Conservation (phyloP, 1,140 invertebrate species). For the Leucophenga varia region DNA sequence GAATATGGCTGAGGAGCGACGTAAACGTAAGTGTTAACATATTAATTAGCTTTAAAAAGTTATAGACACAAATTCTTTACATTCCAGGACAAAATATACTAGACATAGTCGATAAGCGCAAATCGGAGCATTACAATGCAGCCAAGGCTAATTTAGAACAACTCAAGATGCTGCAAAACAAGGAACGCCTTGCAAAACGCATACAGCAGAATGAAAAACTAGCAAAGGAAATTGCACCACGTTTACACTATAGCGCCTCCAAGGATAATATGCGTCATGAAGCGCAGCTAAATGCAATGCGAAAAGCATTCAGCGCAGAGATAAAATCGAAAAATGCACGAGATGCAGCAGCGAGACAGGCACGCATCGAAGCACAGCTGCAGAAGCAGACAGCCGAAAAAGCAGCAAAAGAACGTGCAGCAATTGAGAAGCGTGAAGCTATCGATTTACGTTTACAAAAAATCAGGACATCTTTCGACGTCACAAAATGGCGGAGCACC, state of each 20-base stretch:
- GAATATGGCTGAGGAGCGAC: slow-evolving; percentile 33
- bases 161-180: slow-evolving; percentile 21
- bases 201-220: slow-evolving; percentile 27
- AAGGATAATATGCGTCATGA: slow-evolving; percentile 30
- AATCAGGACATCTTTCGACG: slow-evolving; percentile 32
- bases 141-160: slow-evolving; percentile 32
- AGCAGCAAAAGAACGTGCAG: slow-evolving; percentile 9
- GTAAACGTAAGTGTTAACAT: slow-evolving; percentile 22
- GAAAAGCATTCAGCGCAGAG: slow-evolving; percentile 36
- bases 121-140: slow-evolving; percentile 39
- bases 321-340: slow-evolving; percentile 23
- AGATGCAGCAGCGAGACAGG: slow-evolving; percentile 17
- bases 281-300: slow-evolving; percentile 32
- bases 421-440: slow-evolving; percentile 17
- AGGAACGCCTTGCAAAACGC: slow-evolving; percentile 25
- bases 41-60: neutral
- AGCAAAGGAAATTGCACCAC: slow-evolving; percentile 26
- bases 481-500: slow-evolving; percentile 31
- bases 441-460: slow-evolving; percentile 17
- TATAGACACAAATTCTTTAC: neutral
- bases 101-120: slow-evolving; percentile 34
- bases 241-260: slow-evolving; percentile 35
- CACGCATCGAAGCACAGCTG: slow-evolving; percentile 26
- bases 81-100: slow-evolving; percentile 24
- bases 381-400: slow-evolving; percentile 28